Evolutionary conservation across 2,113 vertebrate genomes (phyloP).

Genomic region (Oxyruncus cristatus): DNA sequence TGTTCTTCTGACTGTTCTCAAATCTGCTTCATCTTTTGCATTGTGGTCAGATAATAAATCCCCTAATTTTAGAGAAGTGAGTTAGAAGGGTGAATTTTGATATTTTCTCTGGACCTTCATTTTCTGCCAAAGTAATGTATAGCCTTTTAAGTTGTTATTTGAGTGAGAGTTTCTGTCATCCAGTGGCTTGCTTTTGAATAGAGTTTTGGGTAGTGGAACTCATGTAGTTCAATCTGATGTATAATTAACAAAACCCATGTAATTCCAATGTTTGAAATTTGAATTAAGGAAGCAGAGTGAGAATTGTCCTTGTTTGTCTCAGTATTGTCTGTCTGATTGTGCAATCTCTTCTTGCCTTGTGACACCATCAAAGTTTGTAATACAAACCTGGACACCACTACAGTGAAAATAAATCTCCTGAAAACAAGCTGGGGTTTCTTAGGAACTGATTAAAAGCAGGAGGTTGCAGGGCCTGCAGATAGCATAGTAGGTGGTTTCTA

Average conservation of each 20-base stretch:
- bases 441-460: neutral
- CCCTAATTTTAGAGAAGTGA: neutral
- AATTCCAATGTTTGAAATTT: neutral
- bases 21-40: neutral
- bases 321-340: neutral
- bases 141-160: neutral
- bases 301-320: neutral
- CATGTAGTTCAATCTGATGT: neutral
- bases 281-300: neutral
- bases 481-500: neutral
- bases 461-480: neutral
- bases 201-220: neutral
- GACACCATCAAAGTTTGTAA: neutral
- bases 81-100: neutral
- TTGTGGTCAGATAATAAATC: neutral
- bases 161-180: neutral
- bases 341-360: neutral
- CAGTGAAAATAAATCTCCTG: neutral
- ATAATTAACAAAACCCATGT: neutral
- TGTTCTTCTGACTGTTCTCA: neutral
- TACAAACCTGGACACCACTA: neutral
- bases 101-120: neutral
- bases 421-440: neutral
- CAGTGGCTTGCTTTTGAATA: neutral
- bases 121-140: neutral